These are phyloP conservation scores for Echiichthys vipera DNA, from an alignment of 2,797 vertebrate genomes.

Conservation along the genomic window DNA sequence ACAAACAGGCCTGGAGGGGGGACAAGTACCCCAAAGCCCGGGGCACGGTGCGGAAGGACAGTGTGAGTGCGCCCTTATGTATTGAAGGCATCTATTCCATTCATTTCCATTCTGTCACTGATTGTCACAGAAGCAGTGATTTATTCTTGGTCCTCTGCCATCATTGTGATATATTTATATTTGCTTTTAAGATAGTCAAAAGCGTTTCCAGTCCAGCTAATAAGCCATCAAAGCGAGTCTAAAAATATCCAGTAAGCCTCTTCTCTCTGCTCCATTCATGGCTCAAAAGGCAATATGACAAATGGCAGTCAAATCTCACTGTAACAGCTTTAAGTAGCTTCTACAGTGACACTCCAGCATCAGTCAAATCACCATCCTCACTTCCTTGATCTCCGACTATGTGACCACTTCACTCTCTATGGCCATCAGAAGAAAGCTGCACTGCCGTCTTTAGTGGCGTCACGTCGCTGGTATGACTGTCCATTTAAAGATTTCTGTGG, in stretches of 20 bases:
- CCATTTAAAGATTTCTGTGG: conserved; percentile 5
- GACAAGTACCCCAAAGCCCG: too few relatives aligned
- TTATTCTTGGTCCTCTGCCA: conserved; percentile 43
- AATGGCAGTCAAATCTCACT: conserved; percentile 63
- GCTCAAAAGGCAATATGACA: conserved; percentile 66
- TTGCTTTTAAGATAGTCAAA: conserved; percentile 63
- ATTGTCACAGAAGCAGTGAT: conserved; percentile 19
- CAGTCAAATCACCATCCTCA: conserved; percentile 23
- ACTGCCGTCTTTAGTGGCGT: conserved; percentile 16
- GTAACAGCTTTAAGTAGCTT: conserved; percentile 66
- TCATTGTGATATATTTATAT: conserved; percentile 60
- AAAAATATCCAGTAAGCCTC: conserved; percentile 72
- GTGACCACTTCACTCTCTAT: conserved; percentile 5
- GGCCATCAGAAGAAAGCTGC: neutral
- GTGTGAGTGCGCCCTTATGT: neutral
- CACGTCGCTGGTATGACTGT: conserved; percentile 10
- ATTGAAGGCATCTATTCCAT: neutral
- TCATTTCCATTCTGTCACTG: conserved; percentile 16
- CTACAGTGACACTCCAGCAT: conserved; percentile 43
- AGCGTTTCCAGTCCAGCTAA: conserved; percentile 65
- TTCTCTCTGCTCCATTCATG: conserved; percentile 66
- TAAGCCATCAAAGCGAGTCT: conserved; percentile 72
- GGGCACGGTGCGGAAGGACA: too few relatives aligned
- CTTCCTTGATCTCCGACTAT: conserved; percentile 23
- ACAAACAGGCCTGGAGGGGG: too few relatives aligned